Conservation (phyloP, 2,797 vertebrate genomes). For the Anniella stebbinsi region DNA sequence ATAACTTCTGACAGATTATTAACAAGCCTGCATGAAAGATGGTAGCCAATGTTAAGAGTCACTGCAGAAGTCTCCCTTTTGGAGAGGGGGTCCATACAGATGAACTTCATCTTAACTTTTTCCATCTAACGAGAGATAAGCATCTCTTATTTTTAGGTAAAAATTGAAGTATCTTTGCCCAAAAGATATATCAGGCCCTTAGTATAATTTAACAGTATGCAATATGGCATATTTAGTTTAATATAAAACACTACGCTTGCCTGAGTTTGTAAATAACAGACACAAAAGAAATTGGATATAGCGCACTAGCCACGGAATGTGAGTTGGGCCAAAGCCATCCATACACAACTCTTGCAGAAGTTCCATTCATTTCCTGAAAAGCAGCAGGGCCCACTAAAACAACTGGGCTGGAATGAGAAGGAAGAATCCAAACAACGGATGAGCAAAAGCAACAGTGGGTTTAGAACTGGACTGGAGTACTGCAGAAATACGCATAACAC, state of each 20-base stretch:
- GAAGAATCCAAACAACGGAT: background rate
- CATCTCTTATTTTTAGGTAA: background rate
- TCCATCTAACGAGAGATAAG: background rate
- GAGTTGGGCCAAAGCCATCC: too few relatives aligned
- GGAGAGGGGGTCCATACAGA: background rate
- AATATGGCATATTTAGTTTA: background rate
- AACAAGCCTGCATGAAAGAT: background rate
- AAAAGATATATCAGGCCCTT: background rate
- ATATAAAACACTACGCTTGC: background rate
- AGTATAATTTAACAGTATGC: background rate
- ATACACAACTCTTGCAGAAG: background rate
- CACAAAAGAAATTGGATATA: background rate
- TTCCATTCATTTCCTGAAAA: background rate
- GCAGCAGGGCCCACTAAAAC: background rate
- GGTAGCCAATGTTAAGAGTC: background rate
- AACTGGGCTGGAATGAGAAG: background rate
- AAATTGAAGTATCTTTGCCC: background rate
- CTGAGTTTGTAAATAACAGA: background rate
- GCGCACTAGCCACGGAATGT: background rate
- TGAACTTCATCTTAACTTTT: background rate
- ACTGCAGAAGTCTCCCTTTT: background rate
- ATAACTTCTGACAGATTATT: background rate
- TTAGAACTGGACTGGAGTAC: too few relatives aligned
- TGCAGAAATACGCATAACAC: background rate
- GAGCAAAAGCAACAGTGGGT: background rate